A percentile compares a stretch with the other conserved stretches of the same genome.
These are phyloP conservation scores for Megaceryle alcyon DNA, from an alignment of 2,797 vertebrate genomes.

Conservation along the genomic window DNA sequence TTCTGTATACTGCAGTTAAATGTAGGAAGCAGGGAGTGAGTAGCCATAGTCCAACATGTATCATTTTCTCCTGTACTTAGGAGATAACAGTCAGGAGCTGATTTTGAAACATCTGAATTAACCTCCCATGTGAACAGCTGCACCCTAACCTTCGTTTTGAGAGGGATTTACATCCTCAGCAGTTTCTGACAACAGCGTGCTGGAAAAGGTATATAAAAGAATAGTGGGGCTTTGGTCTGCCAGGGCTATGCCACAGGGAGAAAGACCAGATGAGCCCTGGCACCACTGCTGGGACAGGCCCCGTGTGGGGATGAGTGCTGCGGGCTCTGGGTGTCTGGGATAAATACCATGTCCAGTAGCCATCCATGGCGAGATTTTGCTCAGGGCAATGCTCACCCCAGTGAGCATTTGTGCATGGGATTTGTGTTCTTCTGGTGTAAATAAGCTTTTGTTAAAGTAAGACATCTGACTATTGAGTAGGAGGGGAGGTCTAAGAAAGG, in stretches of 20 bases:
- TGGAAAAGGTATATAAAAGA: not conserved
- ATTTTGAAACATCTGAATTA: not conserved
- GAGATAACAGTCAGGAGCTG: not conserved
- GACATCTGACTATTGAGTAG: not conserved
- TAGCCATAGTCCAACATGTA: not conserved
- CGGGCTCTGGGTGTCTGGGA: not conserved
- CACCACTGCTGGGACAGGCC: not conserved
- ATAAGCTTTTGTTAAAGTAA: conserved; percentile 10
- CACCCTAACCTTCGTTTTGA: not conserved
- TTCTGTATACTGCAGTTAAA: not conserved
- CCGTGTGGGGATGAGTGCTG: not conserved
- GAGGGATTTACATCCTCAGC: not conserved
- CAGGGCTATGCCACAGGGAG: not conserved
- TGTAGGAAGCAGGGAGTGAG: not conserved
- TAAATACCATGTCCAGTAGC: not conserved
- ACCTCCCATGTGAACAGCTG: not conserved
- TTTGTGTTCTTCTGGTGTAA: not conserved
- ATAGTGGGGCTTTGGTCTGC: not conserved
- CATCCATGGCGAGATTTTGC: not conserved
- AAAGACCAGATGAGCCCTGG: not conserved
- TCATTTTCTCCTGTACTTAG: not conserved
- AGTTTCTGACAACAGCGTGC: not conserved
- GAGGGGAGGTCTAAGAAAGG: not conserved
- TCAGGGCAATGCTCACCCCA: not conserved
- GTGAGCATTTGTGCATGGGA: not conserved